Evolutionary conservation across 2,888 invertebrate species (phyloP).

Genomic region (Crossocerus cetratus): DNA sequence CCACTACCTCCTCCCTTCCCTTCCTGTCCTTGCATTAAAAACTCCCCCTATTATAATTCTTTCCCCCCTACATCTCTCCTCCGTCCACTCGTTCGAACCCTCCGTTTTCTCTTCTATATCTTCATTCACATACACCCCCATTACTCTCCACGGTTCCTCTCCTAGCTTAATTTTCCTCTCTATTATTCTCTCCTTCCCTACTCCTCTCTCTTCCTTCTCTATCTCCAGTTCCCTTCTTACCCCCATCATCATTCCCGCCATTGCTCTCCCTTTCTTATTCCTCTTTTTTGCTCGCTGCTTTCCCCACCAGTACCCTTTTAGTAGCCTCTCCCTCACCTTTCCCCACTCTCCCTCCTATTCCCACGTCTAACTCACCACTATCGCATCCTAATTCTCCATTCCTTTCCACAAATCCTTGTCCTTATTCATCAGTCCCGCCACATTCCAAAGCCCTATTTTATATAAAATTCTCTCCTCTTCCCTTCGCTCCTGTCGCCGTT

Average conservation of each 20-base stretch:
- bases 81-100: no score
- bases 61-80: not conserved
- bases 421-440: conserved; percentile 45
- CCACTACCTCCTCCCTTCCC: conserved; percentile 1
- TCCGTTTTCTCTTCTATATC: not conserved
- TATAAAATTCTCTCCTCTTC: no score
- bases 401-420: conserved; percentile 39
- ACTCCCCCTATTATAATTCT: no score
- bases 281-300: conserved; percentile 9
- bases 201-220: not conserved
- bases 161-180: conserved; percentile 4
- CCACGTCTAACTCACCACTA: conserved; percentile 47
- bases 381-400: conserved; percentile 33
- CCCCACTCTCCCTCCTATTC: conserved; percentile 42
- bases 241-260: conserved; percentile 11
- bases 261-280: not conserved
- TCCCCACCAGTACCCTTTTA: conserved; percentile 34
- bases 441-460: conserved; percentile 37
- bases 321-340: conserved; percentile 15
- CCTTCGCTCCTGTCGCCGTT: no score
- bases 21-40: conserved; percentile 33
- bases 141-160: conserved; percentile 7
- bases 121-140: conserved; percentile 11
- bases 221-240: conserved; percentile 7
- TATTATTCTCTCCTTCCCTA: conserved; percentile 6